Evolutionary conservation across 2,113 vertebrate species (phyloP).

Genomic region (Brachypodius melanocephalos): DNA sequence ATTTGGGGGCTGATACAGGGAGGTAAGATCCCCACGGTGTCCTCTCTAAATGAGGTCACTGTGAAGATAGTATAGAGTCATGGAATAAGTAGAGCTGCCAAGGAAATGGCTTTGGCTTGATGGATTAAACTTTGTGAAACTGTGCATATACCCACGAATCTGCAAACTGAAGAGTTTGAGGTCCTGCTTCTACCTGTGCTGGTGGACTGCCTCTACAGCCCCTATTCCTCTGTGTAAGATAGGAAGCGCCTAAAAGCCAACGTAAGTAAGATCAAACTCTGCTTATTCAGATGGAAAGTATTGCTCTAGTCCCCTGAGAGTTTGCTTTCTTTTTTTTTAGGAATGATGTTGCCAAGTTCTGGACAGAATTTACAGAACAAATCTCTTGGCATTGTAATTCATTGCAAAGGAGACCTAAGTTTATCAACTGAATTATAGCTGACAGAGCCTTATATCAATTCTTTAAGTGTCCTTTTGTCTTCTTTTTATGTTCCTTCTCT

Average conservation of each 20-base stretch:
- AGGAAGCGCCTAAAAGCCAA: neutral
- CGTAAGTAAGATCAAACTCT: neutral
- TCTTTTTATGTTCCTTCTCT: constrained; percentile 3
- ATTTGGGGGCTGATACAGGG: neutral
- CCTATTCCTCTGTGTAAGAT: neutral
- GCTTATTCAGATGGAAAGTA: constrained; percentile 45
- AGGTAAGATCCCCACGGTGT: neutral
- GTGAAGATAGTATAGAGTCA: neutral
- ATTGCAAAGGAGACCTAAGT: constrained; percentile 28
- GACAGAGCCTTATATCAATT: constrained; percentile 5
- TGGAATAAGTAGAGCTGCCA: neutral
- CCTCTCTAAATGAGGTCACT: neutral
- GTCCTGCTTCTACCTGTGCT: neutral
- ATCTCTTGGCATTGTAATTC: constrained; percentile 47
- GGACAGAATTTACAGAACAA: constrained; percentile 44
- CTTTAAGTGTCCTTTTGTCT: neutral
- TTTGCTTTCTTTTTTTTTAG: neutral
- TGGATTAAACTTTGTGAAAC: neutral
- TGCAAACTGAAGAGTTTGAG: neutral
- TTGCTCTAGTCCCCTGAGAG: neutral
- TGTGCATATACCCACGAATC: neutral
- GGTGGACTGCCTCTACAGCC: neutral
- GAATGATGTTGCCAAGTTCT: constrained; percentile 41
- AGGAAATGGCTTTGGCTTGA: neutral
- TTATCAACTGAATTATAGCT: constrained; percentile 40